Percentiles rank a stretch among this genome's conserved stretches.
Evolutionary conservation across 1,140 invertebrate species (phyloP).

Genomic region (Trichonephila inaurata): DNA sequence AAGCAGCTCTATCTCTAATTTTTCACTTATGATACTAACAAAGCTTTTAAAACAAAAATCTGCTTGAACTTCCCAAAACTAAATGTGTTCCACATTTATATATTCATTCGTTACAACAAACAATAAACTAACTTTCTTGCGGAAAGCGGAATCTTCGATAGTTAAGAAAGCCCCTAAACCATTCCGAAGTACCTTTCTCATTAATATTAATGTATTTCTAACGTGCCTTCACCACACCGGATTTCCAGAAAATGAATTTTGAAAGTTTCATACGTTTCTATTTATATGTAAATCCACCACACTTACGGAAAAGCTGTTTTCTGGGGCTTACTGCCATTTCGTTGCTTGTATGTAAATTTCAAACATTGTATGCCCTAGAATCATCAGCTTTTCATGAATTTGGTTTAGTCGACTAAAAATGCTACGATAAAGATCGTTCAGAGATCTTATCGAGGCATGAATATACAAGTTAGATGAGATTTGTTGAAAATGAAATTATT

Average conservation of each 20-base stretch:
- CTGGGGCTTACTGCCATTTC: background rate
- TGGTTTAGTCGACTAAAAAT: no score
- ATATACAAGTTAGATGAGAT: no score
- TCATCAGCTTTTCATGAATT: background rate
- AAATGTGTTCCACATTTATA: background rate
- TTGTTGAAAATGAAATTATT: no score
- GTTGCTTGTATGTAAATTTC: background rate
- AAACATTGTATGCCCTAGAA: background rate
- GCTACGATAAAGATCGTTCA: no score
- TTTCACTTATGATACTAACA: no score
- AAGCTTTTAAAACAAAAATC: no score
- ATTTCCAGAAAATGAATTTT: constrained; percentile 1
- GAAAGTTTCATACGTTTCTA: background rate
- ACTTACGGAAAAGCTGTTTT: background rate
- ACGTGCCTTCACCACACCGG: background rate
- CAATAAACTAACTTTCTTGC: background rate
- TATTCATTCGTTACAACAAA: background rate
- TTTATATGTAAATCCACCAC: background rate
- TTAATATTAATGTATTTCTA: constrained; percentile 1
- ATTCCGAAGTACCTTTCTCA: background rate
- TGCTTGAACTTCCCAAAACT: background rate
- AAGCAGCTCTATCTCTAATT: no score
- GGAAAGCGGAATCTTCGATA: background rate
- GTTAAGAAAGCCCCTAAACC: background rate
- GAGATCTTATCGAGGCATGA: no score